phyloP scores from a whole-genome alignment of 2,797 vertebrate genomes.

The Tenualosa thibaudeaui region DNA sequence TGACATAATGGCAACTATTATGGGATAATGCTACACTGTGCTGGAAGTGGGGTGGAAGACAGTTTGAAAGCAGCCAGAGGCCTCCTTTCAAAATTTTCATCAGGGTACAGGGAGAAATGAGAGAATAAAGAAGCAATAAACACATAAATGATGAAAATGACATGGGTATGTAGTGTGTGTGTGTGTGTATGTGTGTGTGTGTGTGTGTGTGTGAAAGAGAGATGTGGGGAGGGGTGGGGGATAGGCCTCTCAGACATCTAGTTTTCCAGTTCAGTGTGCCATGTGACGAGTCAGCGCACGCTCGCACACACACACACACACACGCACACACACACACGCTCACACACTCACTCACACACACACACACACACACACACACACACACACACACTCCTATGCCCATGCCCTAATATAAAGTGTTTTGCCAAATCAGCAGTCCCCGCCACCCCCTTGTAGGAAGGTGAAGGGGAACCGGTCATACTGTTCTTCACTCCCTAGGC shows the following conservation, averaged over 20 bases:
- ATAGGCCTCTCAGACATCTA: conserved; percentile 18
- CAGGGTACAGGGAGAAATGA: neutral
- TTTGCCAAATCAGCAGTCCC: neutral
- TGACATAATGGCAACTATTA: neutral
- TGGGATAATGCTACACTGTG: neutral
- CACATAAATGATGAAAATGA: neutral
- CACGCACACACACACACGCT: neutral
- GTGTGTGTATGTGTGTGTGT: conserved; percentile 16
- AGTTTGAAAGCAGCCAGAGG: neutral
- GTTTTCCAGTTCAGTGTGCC: conserved; percentile 36
- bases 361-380: neutral
- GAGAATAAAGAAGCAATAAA: neutral
- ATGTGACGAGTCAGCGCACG: conserved; percentile 18
- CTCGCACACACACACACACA: neutral
- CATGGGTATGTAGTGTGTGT: neutral
- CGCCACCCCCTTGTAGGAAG: neutral
- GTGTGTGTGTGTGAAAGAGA: neutral
- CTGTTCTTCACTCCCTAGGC: neutral
- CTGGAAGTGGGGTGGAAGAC: neutral
- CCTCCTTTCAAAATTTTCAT: no score
- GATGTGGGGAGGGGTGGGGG: neutral
- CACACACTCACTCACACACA: neutral
- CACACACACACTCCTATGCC: neutral
- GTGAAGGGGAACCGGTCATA: neutral
- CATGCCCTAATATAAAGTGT: conserved; percentile 1